Conservation (phyloP, 2,888 invertebrate genomes). For the Athetis lepigone region DNA sequence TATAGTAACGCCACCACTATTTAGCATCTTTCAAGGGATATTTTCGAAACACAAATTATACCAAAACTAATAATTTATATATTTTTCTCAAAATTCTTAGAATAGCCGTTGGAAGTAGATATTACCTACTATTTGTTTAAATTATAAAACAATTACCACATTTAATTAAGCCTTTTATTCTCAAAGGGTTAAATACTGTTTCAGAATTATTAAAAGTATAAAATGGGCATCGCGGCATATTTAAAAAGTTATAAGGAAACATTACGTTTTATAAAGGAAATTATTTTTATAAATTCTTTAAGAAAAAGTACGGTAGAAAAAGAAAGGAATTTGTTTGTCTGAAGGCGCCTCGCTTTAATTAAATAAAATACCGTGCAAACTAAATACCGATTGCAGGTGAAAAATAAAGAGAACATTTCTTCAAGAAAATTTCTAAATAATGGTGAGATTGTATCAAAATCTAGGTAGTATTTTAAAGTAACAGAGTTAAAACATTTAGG, state of each 20-base stretch:
- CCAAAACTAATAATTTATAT: too few relatives aligned
- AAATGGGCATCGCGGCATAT: conserved; percentile 33
- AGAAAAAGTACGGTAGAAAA: background rate
- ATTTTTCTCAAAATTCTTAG: background rate
- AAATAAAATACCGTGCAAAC: too few relatives aligned
- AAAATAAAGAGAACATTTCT: too few relatives aligned
- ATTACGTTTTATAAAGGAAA: conserved; percentile 10
- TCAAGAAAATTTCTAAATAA: too few relatives aligned
- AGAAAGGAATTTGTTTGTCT: conserved; percentile 1
- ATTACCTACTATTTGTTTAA: conserved; percentile 9
- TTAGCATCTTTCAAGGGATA: too few relatives aligned
- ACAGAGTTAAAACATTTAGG: too few relatives aligned
- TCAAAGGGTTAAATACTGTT: conserved; percentile 35
- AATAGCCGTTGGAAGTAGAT: conserved; percentile 5
- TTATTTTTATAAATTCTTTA: conserved; percentile 10
- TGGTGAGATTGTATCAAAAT: too few relatives aligned
- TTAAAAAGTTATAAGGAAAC: conserved; percentile 29
- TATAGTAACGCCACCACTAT: too few relatives aligned
- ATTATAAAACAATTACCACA: conserved; percentile 21
- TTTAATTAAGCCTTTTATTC: conserved; percentile 30
- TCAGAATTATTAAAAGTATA: conserved; percentile 33
- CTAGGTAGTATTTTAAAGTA: too few relatives aligned
- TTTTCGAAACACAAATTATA: too few relatives aligned
- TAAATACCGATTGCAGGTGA: too few relatives aligned
- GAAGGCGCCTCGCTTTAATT: too few relatives aligned